Evolutionary conservation across 2,888 invertebrate species (phyloP), one percentile per base, ranked within the genome.

Genomic region (Pollenia griseotomentosa): DNA sequence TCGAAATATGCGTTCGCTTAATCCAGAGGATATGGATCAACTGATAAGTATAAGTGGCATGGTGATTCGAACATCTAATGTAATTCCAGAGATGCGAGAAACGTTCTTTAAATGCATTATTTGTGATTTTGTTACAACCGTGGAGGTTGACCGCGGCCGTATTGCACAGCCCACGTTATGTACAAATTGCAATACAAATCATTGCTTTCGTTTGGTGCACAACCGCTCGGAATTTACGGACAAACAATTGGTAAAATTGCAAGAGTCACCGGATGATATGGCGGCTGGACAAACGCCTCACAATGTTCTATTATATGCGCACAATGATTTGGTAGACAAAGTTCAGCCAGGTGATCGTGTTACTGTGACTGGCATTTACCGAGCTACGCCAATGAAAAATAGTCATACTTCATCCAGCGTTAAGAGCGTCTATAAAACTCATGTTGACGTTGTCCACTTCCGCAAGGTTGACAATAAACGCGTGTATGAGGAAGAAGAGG

Each of bases 251-350:
- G 95, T 99, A 82, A 99, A 99, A 92, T 94, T 99, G 55, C 99
- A 99, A 94, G 99, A 99, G 94, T 97, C 99, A 0, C 99, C 99
- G 95, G 99, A 99, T 93, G 99, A 99, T 94, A 99, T 99, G 98
- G 99, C 99, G 0, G 97, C 99, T 59, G 99, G 99, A 0, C 99
- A 99, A 92, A 99, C 99, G 0, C 99, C 99, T 0, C 98, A 99
- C 91, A 99, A 99, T 0, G 97, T 99, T 10, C 94, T 96, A 40
- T 93, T 99, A 75, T 97, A 97, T 94, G 98, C 98, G 0, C 99
- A 99, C 94, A 98, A 98, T 90, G 98, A 99, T 93, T 94, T 99
- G 44, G 99, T 99, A n/a, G 99, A 99, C 93, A 95, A 95, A 4
- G 99, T 98, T 0, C 97, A 97, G 90, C 98, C 99, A 1, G 99